Evolutionary conservation across 2,888 invertebrate species (phyloP).

Genomic region (Drosophila koepferae): DNA sequence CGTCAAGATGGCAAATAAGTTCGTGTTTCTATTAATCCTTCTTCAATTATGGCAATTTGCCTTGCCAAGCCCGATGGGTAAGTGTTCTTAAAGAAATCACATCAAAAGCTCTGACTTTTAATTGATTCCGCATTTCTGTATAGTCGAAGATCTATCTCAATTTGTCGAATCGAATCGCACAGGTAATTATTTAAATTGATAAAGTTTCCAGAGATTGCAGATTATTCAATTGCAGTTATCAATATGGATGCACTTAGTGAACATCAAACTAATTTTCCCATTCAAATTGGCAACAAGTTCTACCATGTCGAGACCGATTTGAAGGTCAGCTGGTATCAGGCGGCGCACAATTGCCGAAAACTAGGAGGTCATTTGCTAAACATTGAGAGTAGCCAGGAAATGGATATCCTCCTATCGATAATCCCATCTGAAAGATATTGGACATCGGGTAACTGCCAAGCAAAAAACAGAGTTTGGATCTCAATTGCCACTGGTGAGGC

Average conservation of each 20-base stretch:
- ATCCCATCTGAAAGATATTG: background rate
- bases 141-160: background rate
- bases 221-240: background rate
- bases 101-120: background rate
- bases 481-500: slow-evolving; percentile 21
- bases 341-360: slow-evolving; percentile 29
- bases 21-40: slow-evolving; percentile 19
- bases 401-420: slow-evolving; percentile 13
- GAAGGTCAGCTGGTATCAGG: slow-evolving; percentile 29
- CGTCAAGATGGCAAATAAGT: slow-evolving; percentile 18
- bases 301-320: slow-evolving; percentile 8
- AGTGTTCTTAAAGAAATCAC: background rate
- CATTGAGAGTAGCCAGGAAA: slow-evolving; percentile 35
- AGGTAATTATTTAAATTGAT: background rate
- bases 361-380: slow-evolving; percentile 41
- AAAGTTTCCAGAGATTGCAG: background rate
- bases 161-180: background rate
- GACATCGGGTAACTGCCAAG: slow-evolving; percentile 31
- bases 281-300: slow-evolving; percentile 43
- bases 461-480: background rate
- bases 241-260: background rate
- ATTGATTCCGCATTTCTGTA: background rate
- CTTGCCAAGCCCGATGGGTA: slow-evolving; percentile 22
- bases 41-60: slow-evolving; percentile 29
- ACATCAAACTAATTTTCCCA: slow-evolving; percentile 11